Base-by-base conservation (phyloP, 1,140 invertebrate genomes). In the Ceratina japonica region DNA sequence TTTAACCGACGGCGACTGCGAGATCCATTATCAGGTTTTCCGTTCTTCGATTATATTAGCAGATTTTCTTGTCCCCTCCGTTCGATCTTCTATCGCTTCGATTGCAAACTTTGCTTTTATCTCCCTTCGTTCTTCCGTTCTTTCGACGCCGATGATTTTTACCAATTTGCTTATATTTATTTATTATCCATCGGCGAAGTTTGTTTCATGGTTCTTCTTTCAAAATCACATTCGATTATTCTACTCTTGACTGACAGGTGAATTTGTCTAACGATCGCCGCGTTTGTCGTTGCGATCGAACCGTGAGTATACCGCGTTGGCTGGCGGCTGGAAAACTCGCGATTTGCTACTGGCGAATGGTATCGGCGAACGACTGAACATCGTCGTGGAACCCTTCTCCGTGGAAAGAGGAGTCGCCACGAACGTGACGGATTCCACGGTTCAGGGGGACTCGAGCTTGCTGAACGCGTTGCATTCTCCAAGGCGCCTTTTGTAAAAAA, bases 361-460 rank as follows among this genome's bases (percentile, higher is more conserved):
- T 27, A 61, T 66, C 62, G 77, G 62, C 75, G 62, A 70, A 20
- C 68, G 77, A 82, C 79, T 81, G 65, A n/a, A 27, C 31, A 68
- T 69, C 8, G 15, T 15, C 37, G 58, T 51, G 13, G 74, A 77
- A 88, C 81, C 85, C 80, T 88, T 80, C 80, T 62, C 68, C 77
- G 20, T 79, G 70, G 73, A 87, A 87, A 87, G 83, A 87, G 81
- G 64, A 83, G 52, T 71, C 54, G 62, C 71, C 63, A 65, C 58
- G 71, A 82, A 91, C 87, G 89, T 89, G 88, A 89, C 75, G 86
- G 84, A 90, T 87, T 87, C 87, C 84, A 74, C 65, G 49, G 68
- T 80, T 80, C 70, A 79, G 80, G 85, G 81, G 82, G 79, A 64
- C 79, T 66, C 44, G 61, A 24, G 76, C 52, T 63, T 58, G 82